Percentiles rank a stretch among this genome's conserved stretches.
Evolutionary conservation across 2,797 vertebrate genomes (phyloP).

Genomic region (Microcaecilia unicolor): DNA sequence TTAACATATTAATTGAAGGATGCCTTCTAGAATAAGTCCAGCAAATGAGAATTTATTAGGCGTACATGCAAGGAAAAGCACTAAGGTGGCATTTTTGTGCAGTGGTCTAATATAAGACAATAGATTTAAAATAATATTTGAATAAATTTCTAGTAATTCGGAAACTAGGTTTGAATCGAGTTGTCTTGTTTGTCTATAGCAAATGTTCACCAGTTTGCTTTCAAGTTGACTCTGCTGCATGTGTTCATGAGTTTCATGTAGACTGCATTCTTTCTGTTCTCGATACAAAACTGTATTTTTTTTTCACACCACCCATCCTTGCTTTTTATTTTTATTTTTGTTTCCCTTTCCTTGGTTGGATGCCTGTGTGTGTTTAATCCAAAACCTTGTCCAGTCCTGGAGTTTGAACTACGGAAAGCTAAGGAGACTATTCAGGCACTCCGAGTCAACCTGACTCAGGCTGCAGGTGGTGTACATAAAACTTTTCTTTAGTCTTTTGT

Average conservation of each 20-base stretch:
- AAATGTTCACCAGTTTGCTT: slow-evolving; percentile 67
- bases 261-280: slow-evolving; percentile 85
- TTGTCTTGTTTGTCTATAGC: slow-evolving; percentile 40
- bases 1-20: too few species aligned
- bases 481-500: slow-evolving; percentile 68
- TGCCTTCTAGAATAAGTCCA: too few species aligned
- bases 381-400: slow-evolving; percentile 99
- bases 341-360: slow-evolving; percentile 95
- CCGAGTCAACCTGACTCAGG: slow-evolving; percentile 99
- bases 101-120: slow-evolving; percentile 10
- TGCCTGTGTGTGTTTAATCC: slow-evolving; percentile 88
- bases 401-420: slow-evolving; percentile 99
- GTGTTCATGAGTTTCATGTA: slow-evolving; percentile 82
- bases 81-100: slow-evolving; percentile 1
- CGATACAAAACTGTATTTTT: slow-evolving; percentile 71
- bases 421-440: slow-evolving; percentile 99
- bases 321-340: slow-evolving; percentile 83
- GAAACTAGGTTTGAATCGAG: too few species aligned
- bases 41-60: too few species aligned
- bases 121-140: slow-evolving; percentile 7
- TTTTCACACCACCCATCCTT: slow-evolving; percentile 89
- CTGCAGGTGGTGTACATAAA: slow-evolving; percentile 98
- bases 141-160: slow-evolving; percentile 51
- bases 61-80: background rate
- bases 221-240: slow-evolving; percentile 96